Evolutionary conservation across 1,140 invertebrate genomes (phyloP), one percentile per base, ranked within the genome.

Genomic region (Drosophila sturtevanti): DNA sequence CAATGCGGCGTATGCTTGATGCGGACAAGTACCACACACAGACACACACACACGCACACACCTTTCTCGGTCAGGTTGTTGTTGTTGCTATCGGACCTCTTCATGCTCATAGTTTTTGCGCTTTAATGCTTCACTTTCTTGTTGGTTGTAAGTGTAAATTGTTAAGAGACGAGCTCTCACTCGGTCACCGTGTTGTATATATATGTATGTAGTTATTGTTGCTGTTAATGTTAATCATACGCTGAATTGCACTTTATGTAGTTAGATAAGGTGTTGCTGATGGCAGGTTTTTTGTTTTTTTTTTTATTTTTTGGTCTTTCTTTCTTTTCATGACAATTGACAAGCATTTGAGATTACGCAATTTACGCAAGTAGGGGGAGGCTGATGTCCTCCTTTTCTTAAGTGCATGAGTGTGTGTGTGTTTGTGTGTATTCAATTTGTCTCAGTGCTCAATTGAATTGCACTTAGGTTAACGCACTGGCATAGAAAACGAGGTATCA

Each of bases 211-310:
- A 18, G 41, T 44, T 44, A 48, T 48, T 48, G 41, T 48, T 48
- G 51, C 16, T 64, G 69, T 74, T 85, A 65, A 72, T 81, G 82
- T 86, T 82, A 87, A 86, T 89, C 82, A 79, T 79, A 79, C 79
- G 82, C 84, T 87, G 84, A 87, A 87, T 87, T 87, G 82, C 82
- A 87, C 75, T 87, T 87, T 86, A 82, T 70, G 73, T 37, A 66
- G 72, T 89, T 89, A 89, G 72, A 81, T 89, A 87, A 87, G 63
- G 48, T 68, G 62, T 69, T 56, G 63, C 60, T 67, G 37, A 34
- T 56, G 22, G 51, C 58, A 34, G 16, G 24, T 48, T 48, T 48
- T 18, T 48, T 16, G 16, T 44, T 44, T 44, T 9, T 7, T 44
- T 44, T 44, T 44, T 44, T 14, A 14, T 16, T 14, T 16, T 37